Conservation (phyloP, 1,140 invertebrate genomes). For the Orchesella cincta region DNA sequence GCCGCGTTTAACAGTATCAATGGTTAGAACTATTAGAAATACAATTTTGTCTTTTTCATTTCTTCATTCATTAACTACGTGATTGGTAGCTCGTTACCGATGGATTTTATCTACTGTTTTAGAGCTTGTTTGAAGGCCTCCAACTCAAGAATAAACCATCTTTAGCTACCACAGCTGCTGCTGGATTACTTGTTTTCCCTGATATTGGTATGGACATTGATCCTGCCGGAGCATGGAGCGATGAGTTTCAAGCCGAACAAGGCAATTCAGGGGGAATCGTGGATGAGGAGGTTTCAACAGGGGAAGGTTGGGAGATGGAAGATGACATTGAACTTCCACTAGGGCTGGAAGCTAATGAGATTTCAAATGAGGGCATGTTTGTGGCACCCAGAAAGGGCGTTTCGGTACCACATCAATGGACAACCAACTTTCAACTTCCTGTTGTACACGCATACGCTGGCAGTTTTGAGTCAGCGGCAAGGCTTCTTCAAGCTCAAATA, state of each 20-base stretch:
- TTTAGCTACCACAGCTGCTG: constrained; percentile 47
- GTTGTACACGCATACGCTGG: constrained; percentile 93
- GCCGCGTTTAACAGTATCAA: constrained; percentile 89
- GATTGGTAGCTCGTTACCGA: neutral
- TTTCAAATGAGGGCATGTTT: constrained; percentile 69
- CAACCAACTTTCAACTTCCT: constrained; percentile 78
- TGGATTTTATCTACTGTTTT: constrained; percentile 40
- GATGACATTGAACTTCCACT: constrained; percentile 91
- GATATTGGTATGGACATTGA: constrained; percentile 63
- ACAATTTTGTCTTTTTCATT: neutral
- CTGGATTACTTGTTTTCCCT: constrained; percentile 56
- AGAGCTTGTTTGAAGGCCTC: constrained; percentile 76
- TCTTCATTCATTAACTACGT: neutral
- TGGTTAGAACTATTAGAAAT: constrained; percentile 51
- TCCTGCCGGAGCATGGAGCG: constrained; percentile 79
- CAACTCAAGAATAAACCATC: constrained; percentile 58
- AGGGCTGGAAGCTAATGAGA: constrained; percentile 68
- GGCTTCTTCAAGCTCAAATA: constrained; percentile 80
- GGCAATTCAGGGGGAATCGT: constrained; percentile 58
- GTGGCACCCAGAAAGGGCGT: constrained; percentile 75
- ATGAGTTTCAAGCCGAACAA: constrained; percentile 73
- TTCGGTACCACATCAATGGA: constrained; percentile 71
- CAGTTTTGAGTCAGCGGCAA: constrained; percentile 88
- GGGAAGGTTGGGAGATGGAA: constrained; percentile 91
- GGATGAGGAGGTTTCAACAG: constrained; percentile 58